Evolutionary conservation across 1,140 invertebrate species (phyloP), one percentile per base, ranked within the genome.

Genomic region (Arctopsyche grandis): DNA sequence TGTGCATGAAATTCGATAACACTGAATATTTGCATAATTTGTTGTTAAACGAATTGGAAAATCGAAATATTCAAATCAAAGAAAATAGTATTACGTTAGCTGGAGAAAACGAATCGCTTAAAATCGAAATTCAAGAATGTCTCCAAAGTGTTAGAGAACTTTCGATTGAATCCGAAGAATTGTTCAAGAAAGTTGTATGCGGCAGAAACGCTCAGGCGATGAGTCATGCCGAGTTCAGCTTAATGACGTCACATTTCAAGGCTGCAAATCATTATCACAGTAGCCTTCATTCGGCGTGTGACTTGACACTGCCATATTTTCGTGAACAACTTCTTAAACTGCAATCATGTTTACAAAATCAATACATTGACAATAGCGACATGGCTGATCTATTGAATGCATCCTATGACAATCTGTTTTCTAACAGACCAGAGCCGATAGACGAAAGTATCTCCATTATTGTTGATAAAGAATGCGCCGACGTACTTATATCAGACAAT

Each of bases 191-290:
- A 77, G 38, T 82, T 9, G 38, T 71, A 7, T 21, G 14, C 9
- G 60, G 73, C 12, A 38, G 76, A 19, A 80, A 75, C 38, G 70
- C 75, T 60, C 75, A 66, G 16, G 69, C 78, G 9, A 69, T 82
- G 12, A 38, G 9, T 1, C 56, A 71, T 66, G 81, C 81, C 0
- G 81, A 82, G 43, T 80, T 78, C 52, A 80, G 75, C 38, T 66
- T 80, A n/a, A 63, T 80, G 29, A 66, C 24, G 12, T 82, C 81
- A 14, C 63, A 71, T 19, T 43, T 78, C 10, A 52, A 76, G 5
- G 63, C 79, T 9, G 56, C 76, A 14, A 70, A 78, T 14, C 81
- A 82, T 52, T 73, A 80, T 58, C 78, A 82, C 43, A 12, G 21
- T n/a, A 75, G 69, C 16, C 38, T 80, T 5, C 81, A 80, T 26